Base-by-base conservation (phyloP, 2,113 vertebrate genomes). In the Prochilodus magdalenae region DNA sequence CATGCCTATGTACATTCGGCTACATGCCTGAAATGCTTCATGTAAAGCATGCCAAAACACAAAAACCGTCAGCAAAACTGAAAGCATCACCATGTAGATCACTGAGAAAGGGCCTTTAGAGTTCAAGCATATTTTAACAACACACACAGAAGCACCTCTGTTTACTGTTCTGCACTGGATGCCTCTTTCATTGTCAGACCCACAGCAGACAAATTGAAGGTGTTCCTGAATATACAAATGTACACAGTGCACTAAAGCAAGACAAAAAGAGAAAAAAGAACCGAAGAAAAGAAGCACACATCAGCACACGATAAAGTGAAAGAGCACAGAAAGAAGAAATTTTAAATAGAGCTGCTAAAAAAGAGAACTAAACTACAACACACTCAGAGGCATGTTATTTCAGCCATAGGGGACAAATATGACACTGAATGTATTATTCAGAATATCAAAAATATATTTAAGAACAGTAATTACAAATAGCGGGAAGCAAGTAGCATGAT, bases 191-290 rank as follows among this genome's bases (percentile, higher is more conserved):
- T 36, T 36, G 33, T 36, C 33, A 74, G 18, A 26, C 72, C 79
- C 63, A 75, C 72, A 57, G 79, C 72, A 75, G 79, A 67, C n/a
- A 27, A 67, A 67, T 22, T 29, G 70, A 40, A 55, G 55, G 57
- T 57, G 18, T 73, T 83, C 77, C 16, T 55, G 4, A 24, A 65
- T 40, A 57, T 24, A 49, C 40, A 40, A 63, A 24, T 33, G 24
- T 30, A 62, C 7, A 47, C 29, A 12, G 22, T n/a, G 33, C 29
- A 4, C 29, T 66, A 22, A 67, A 22, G 15, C n/a, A n/a, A n/a
- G n/a, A n/a, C n/a, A 36, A 36, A 3, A 36, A 6, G 26, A 14
- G 22, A 24, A n/a, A 12, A 36, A 29, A 4, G 24, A 29, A 12
- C 33, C 53, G 44, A 29, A 40, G 6, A 60, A 55, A 62, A 10